Evolutionary conservation across 1,140 invertebrate genomes (phyloP).

Genomic region (Hesperophylax magnus): DNA sequence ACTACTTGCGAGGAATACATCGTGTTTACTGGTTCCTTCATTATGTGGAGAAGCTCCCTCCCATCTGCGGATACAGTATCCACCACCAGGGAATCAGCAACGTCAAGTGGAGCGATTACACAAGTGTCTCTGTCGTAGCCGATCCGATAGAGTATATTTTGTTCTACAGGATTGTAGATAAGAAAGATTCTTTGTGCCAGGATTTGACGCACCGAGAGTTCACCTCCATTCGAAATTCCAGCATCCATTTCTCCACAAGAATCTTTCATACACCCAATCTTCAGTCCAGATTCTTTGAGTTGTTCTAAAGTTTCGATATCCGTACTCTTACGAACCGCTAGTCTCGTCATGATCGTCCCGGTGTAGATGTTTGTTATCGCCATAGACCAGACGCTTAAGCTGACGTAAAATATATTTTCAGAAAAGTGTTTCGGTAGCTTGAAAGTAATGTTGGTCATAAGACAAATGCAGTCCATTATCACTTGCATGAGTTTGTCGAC

Average conservation of each 20-base stretch:
- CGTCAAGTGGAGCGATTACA: constrained; percentile 34
- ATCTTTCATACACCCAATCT: constrained; percentile 30
- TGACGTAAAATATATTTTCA: constrained; percentile 40
- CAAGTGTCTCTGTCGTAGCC: constrained; percentile 11
- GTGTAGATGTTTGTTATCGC: constrained; percentile 40
- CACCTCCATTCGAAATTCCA: background rate
- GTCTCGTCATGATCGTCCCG: constrained; percentile 20
- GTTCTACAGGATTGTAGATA: background rate
- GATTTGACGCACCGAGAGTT: background rate
- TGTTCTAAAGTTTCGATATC: constrained; percentile 45
- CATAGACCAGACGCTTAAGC: constrained; percentile 38
- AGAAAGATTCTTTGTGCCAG: constrained; percentile 13
- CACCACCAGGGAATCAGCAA: constrained; percentile 5
- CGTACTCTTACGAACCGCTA: background rate
- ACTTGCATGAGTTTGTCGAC: constrained; percentile 11
- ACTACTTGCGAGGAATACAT: constrained; percentile 38
- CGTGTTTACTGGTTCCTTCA: constrained; percentile 40
- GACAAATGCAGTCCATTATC: constrained; percentile 31
- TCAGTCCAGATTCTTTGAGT: constrained; percentile 35
- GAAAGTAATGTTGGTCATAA: constrained; percentile 42
- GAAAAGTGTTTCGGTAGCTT: constrained; percentile 11
- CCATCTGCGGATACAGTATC: constrained; percentile 32
- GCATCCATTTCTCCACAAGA: background rate
- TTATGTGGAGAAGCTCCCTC: constrained; percentile 26
- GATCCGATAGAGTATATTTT: background rate